phyloP scores from a whole-genome alignment of 2,888 invertebrate genomes.

The Pyrgus malvae region DNA sequence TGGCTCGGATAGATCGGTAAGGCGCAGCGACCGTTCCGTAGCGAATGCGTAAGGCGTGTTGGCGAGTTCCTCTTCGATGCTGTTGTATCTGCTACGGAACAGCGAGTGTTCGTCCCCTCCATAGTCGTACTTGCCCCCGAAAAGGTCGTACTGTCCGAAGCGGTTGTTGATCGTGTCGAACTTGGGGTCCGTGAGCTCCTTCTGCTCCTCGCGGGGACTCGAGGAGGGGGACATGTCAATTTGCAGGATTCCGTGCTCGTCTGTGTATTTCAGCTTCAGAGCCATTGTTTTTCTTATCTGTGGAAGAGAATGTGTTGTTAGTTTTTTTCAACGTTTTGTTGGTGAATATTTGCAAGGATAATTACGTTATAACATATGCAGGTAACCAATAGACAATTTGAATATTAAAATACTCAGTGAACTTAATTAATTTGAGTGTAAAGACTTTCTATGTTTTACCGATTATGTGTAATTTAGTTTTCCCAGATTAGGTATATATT shows the following conservation, averaged over 20 bases:
- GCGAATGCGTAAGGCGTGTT: slow-evolving; percentile 79
- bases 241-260: slow-evolving; percentile 73
- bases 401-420: too few relatives aligned
- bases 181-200: slow-evolving; percentile 44
- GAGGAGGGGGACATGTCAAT: slow-evolving; percentile 70
- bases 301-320: background rate
- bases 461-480: too few relatives aligned
- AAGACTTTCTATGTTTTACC: too few relatives aligned
- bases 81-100: slow-evolving; percentile 75
- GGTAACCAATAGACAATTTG: too few relatives aligned
- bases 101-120: slow-evolving; percentile 58
- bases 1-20: slow-evolving; percentile 40
- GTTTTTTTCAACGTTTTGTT: background rate
- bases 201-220: slow-evolving; percentile 42
- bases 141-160: slow-evolving; percentile 71
- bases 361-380: background rate
- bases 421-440: too few relatives aligned
- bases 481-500: too few relatives aligned
- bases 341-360: background rate
- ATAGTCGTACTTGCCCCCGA: slow-evolving; percentile 67
- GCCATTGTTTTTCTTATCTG: slow-evolving; percentile 54
- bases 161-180: slow-evolving; percentile 74
- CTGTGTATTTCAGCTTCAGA: slow-evolving; percentile 70
- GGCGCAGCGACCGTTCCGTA: slow-evolving; percentile 52
- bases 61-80: slow-evolving; percentile 73